Evolutionary conservation across 2,888 invertebrate species (phyloP).

Genomic region (Dinocampus coccinellae): DNA sequence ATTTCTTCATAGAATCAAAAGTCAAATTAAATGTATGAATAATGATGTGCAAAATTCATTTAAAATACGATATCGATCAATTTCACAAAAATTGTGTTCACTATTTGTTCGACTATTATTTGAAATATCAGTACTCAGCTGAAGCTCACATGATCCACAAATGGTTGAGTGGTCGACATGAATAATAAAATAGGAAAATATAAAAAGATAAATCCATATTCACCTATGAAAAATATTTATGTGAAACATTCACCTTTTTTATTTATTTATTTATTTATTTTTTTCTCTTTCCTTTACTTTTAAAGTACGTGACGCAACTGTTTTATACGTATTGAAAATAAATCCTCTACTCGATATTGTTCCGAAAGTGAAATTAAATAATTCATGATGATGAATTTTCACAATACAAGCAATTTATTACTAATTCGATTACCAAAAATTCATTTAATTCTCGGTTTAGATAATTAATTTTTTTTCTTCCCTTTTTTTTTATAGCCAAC

Average conservation of each 20-base stretch:
- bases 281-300: background rate
- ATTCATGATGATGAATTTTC: too few relatives aligned
- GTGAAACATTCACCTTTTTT: background rate
- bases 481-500: too few relatives aligned
- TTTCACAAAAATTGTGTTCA: background rate
- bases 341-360: conserved; percentile 1
- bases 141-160: background rate
- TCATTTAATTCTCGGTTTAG: too few relatives aligned
- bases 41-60: too few relatives aligned
- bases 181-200: background rate
- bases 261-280: too few relatives aligned
- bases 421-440: too few relatives aligned
- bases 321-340: background rate
- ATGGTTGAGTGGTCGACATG: background rate
- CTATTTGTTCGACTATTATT: background rate
- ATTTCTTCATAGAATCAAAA: too few relatives aligned
- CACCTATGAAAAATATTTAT: background rate
- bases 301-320: background rate
- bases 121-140: background rate
- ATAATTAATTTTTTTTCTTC: too few relatives aligned
- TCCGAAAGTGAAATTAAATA: background rate
- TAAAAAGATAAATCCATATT: background rate
- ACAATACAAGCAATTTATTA: too few relatives aligned
- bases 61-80: too few relatives aligned
- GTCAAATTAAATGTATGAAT: too few relatives aligned